Base-by-base conservation (phyloP, 64 coral and sea anemone species). In the Orbicella faveolata region DNA sequence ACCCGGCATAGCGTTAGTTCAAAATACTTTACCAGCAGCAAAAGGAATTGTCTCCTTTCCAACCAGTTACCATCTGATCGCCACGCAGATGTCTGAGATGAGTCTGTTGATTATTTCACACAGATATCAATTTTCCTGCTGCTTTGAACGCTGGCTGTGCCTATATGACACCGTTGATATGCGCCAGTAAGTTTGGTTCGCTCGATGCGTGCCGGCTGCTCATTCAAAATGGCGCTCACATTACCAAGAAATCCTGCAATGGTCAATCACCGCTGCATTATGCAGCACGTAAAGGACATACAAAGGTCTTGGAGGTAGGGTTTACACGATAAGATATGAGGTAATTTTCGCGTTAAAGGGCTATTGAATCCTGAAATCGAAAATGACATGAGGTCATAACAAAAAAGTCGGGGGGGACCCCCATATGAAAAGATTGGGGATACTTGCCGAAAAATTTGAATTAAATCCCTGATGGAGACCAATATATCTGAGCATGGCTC, bases 231-330 rank as follows among this genome's bases (percentile, higher is more conserved):
- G 92, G 95, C 11, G 95, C 95, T 14, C 41, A 84, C n/a, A 92
- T 91, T 4, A 26, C n/a, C 5, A 54, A 13, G 13, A 84, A 41
- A 63, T 84, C 74, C 21, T 97, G 92, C 44, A 94, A 90, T 72
- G 95, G 92, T 16, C 95, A 94, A 20, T 78, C 95, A 41, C 88
- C 92, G 21, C 85, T 97, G 21, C 95, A 97, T 53, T 89, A 91
- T 65, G 89, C 92, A n/a, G 79, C 92, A 23, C 85, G 83, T 2
- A 76, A 92, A 64, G 83, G 88, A 21, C 78, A 75, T 37, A 74
- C 25, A 35, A 53, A 82, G 3, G 77, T 97, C 52, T 35, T 94
- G 14, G 92, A 90, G 92, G 95, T 97, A 67, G 12, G 73, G 20
- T n/a, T 35, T 20, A 41, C 11, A 61, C 62, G 39, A 67, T 87